Percentiles rank a stretch among this genome's conserved stretches.
Evolutionary conservation across 2,888 invertebrate species (phyloP).

Genomic region (Oxytorus armatus): DNA sequence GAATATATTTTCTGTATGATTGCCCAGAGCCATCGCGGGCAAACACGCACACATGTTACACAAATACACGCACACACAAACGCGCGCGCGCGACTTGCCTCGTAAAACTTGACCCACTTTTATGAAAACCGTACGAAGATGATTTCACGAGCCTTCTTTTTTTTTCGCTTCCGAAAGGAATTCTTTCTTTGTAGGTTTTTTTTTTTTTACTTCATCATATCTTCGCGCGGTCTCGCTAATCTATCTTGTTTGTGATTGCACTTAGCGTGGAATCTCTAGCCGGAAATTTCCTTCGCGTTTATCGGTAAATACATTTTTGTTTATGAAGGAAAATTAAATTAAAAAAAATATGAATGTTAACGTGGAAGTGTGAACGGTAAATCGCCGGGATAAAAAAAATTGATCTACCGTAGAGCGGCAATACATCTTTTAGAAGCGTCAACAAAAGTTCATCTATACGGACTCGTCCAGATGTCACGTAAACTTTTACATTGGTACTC

Average conservation of each 20-base stretch:
- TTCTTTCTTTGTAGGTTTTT: constrained; percentile 47
- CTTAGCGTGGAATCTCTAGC: constrained; percentile 8
- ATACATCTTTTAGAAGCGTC: no score
- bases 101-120: constrained; percentile 71
- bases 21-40: constrained; percentile 56
- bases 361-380: no score
- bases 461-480: no score
- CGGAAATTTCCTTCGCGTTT: no score
- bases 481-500: no score
- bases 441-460: no score
- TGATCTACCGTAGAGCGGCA: no score
- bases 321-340: no score
- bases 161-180: constrained; percentile 20
- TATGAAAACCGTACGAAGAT: constrained; percentile 49
- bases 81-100: constrained; percentile 40
- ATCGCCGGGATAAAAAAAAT: no score
- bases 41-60: constrained; percentile 55
- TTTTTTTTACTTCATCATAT: constrained; percentile 21
- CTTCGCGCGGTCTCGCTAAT: constrained; percentile 49
- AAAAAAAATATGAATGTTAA: no score
- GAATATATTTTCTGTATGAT: constrained; percentile 61
- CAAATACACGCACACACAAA: constrained; percentile 27
- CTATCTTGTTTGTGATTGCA: constrained; percentile 38
- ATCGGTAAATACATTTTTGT: constrained; percentile 10
- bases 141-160: constrained; percentile 51